Evolutionary conservation across 2,797 vertebrate species (phyloP).

Genomic region (Chaunax sp.): DNA sequence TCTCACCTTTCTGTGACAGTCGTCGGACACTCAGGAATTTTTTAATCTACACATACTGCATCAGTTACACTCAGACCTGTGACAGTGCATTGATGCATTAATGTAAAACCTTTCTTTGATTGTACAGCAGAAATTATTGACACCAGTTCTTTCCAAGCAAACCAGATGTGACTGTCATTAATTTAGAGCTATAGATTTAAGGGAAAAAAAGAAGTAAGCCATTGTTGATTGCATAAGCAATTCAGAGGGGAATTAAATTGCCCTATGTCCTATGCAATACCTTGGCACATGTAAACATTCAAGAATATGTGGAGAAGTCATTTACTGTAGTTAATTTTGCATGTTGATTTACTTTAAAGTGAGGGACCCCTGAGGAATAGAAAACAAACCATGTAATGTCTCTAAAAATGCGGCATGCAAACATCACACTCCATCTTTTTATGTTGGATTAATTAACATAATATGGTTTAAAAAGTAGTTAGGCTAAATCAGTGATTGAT

Average conservation of each 20-base stretch:
- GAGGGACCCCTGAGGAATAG: slow-evolving; percentile 64
- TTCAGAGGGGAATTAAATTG: slow-evolving; percentile 56
- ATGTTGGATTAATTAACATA: slow-evolving; percentile 63
- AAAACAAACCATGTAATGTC: slow-evolving; percentile 65
- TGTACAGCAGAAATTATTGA: slow-evolving; percentile 64
- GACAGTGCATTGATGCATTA: slow-evolving; percentile 76
- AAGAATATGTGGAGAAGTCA: slow-evolving; percentile 83
- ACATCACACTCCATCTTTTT: slow-evolving; percentile 79
- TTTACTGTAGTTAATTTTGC: slow-evolving; percentile 82
- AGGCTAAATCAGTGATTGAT: slow-evolving; percentile 51
- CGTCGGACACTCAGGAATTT: slow-evolving; percentile 82
- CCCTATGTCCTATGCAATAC: slow-evolving; percentile 79
- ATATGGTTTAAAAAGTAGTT: slow-evolving; percentile 52
- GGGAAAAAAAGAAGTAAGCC: slow-evolving; percentile 52
- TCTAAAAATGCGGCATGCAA: slow-evolving; percentile 73
- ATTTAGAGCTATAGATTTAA: slow-evolving; percentile 64
- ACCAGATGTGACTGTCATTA: slow-evolving; percentile 57
- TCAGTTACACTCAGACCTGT: slow-evolving; percentile 69
- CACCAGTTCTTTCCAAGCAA: slow-evolving; percentile 52
- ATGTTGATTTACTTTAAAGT: slow-evolving; percentile 80
- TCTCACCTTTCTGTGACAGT: slow-evolving; percentile 71
- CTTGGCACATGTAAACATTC: slow-evolving; percentile 76
- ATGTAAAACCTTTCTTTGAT: slow-evolving; percentile 62
- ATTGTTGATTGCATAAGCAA: slow-evolving; percentile 74
- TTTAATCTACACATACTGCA: slow-evolving; percentile 69